Percentiles rank a stretch among this genome's conserved stretches.
These are phyloP conservation scores for Eucera pruinosa DNA, from an alignment of 2,888 invertebrate genomes.

Conservation along the genomic window DNA sequence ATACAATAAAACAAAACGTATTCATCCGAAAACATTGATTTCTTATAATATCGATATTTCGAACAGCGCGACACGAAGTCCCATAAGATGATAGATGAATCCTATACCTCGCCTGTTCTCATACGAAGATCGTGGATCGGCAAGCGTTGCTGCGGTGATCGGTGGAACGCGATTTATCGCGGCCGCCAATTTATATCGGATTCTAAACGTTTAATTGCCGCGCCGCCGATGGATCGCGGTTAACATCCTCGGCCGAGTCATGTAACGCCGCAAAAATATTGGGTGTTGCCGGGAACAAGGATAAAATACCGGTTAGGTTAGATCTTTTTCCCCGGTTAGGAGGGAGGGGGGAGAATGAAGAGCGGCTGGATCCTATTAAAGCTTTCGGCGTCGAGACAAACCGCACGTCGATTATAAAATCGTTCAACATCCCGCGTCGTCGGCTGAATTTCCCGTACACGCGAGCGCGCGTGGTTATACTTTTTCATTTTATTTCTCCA, in stretches of 20 bases:
- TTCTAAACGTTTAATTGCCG: conserved; percentile 79
- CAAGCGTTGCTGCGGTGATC: conserved; percentile 59
- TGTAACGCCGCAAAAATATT: conserved; percentile 69
- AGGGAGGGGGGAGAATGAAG: too few species aligned
- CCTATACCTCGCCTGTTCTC: too few species aligned
- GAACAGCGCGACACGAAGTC: too few species aligned
- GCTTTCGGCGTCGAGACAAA: conserved; percentile 63
- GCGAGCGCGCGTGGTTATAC: conserved; percentile 35
- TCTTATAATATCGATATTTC: too few species aligned
- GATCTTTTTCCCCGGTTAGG: conserved; percentile 59
- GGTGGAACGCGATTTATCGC: conserved; percentile 72
- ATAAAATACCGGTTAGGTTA: conserved; percentile 53
- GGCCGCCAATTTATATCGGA: conserved; percentile 77
- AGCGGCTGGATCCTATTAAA: conserved; percentile 57
- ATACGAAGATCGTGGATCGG: too few species aligned
- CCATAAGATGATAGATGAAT: too few species aligned
- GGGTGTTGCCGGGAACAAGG: conserved; percentile 64
- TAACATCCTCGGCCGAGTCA: conserved; percentile 66
- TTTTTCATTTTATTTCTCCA: conserved; percentile 22
- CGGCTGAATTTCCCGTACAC: conserved; percentile 52
- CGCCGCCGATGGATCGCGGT: conserved; percentile 68
- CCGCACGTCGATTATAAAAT: conserved; percentile 71
- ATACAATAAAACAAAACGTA: too few species aligned
- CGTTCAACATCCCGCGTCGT: conserved; percentile 62
- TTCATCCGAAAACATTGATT: too few species aligned